These are phyloP conservation scores for Amblyjoppa proteus DNA, from an alignment of 2,888 invertebrate genomes.

Conservation along the genomic window DNA sequence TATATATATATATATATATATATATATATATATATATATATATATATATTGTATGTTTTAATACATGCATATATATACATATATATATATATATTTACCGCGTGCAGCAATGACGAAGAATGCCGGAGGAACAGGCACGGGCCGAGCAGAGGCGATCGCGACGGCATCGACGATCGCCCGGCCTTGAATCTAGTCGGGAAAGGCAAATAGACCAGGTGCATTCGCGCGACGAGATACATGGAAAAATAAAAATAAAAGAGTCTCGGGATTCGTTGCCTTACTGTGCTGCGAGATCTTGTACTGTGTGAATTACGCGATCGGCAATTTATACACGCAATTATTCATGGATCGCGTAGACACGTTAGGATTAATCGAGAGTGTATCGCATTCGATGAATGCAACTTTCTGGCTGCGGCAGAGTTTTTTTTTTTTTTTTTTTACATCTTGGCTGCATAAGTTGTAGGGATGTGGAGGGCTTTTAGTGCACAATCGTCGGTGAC, in stretches of 20 bases:
- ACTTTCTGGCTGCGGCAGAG: neutral
- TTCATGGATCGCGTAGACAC: neutral
- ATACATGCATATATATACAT: neutral
- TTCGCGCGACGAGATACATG: slow-evolving; percentile 4
- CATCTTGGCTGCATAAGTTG: too few species aligned
- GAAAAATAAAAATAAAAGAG: neutral
- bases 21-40: neutral
- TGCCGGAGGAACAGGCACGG: slow-evolving; percentile 27
- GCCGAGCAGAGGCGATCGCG: slow-evolving; percentile 46
- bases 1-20: neutral
- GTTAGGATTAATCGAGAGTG: neutral
- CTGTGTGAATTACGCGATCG: slow-evolving; percentile 32
- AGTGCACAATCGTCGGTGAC: too few species aligned
- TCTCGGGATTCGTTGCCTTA: slow-evolving; percentile 45
- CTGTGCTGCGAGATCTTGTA: slow-evolving; percentile 44
- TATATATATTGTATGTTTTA: too few species aligned
- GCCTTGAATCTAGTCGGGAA: slow-evolving; percentile 63
- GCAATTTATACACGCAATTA: slow-evolving; percentile 27
- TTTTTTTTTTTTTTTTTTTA: too few species aligned
- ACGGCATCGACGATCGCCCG: slow-evolving; percentile 33
- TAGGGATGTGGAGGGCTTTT: too few species aligned
- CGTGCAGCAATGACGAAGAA: slow-evolving; percentile 24
- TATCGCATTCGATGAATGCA: neutral
- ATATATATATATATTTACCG: neutral
- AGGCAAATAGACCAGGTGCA: slow-evolving; percentile 64